phyloP scores from a whole-genome alignment of 1,140 invertebrate genomes.

The Pteromalus puparum region DNA sequence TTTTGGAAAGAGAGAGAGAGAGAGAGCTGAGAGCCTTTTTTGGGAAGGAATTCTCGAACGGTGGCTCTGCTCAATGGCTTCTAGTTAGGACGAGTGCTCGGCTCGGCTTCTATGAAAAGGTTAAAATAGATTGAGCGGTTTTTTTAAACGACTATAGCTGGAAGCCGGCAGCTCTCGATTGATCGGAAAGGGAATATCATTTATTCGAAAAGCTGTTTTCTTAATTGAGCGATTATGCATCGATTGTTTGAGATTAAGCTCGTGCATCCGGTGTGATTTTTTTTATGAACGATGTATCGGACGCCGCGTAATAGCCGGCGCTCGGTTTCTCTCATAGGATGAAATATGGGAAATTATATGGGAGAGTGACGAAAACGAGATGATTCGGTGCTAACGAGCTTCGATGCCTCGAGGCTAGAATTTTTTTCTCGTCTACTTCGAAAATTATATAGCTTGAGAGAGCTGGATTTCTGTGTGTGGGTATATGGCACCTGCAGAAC shows the following conservation, averaged over 20 bases:
- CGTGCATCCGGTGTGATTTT: background rate
- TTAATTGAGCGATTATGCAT: background rate
- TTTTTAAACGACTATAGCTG: background rate
- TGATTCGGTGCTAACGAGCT: slow-evolving; percentile 46
- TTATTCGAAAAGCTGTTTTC: background rate
- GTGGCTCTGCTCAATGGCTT: background rate
- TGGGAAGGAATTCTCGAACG: background rate
- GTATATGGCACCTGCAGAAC: slow-evolving; percentile 10
- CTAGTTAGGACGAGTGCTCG: background rate
- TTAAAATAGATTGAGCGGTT: background rate
- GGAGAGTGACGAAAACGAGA: slow-evolving; percentile 35
- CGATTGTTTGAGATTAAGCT: background rate
- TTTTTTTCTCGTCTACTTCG: slow-evolving; percentile 17
- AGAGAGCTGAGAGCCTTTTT: background rate
- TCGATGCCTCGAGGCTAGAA: slow-evolving; percentile 3
- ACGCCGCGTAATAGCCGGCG: background rate
- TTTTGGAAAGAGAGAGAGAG: background rate
- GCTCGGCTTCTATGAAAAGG: background rate
- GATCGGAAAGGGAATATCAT: no score
- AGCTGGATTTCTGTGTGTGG: background rate
- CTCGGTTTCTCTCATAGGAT: background rate
- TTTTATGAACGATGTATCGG: no score
- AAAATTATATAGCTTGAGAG: slow-evolving; percentile 21
- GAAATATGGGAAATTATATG: slow-evolving; percentile 16
- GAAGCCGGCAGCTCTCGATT: no score